These are phyloP conservation scores for Ovibos moschatus DNA, from an alignment of 2,113 vertebrate genomes.

Conservation along the genomic window DNA sequence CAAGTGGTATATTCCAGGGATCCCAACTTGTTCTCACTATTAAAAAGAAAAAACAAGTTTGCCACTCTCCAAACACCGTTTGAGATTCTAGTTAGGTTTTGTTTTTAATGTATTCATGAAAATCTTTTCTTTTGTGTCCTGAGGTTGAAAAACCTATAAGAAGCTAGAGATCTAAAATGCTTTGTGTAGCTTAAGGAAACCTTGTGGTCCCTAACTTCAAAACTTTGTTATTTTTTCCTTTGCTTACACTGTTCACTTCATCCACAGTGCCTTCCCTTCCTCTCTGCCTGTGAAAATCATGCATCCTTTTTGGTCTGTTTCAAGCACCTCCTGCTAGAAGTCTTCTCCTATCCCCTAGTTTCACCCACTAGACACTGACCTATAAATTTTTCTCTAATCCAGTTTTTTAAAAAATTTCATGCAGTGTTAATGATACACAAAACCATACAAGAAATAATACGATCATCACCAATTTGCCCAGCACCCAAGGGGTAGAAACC, in stretches of 20 bases:
- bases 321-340: background rate
- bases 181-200: background rate
- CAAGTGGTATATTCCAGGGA: conserved; percentile 78
- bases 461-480: background rate
- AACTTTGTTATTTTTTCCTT: background rate
- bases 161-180: background rate
- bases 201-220: background rate
- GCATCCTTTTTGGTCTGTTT: background rate
- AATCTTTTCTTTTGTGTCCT: conserved; percentile 12
- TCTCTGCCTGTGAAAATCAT: background rate
- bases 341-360: background rate
- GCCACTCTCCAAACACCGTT: background rate
- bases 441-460: background rate
- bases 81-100: conserved; percentile 27
- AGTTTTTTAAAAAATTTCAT: background rate
- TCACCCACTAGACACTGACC: background rate
- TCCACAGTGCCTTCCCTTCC: background rate
- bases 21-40: conserved; percentile 78
- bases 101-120: conserved; percentile 19
- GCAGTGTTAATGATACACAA: background rate
- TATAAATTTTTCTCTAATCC: background rate
- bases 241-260: background rate
- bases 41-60: conserved; percentile 54
- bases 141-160: background rate
- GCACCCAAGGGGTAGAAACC: background rate